A percentile compares a stretch with the other conserved stretches of the same genome.
These are phyloP conservation scores for Strigops habroptila DNA, from an alignment of 2,113 vertebrate genomes.

Conservation along the genomic window DNA sequence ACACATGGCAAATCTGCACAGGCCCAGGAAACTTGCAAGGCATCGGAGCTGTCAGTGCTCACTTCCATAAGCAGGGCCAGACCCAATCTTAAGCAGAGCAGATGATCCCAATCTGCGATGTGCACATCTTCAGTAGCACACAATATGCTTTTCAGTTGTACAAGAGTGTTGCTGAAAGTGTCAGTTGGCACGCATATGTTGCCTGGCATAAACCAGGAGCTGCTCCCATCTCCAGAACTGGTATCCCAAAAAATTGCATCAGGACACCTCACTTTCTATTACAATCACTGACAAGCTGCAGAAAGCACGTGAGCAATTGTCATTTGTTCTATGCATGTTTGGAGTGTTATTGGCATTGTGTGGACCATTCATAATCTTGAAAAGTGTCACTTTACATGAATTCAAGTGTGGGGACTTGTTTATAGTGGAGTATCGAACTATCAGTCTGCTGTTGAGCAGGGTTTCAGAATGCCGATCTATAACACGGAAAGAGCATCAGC, in stretches of 20 bases:
- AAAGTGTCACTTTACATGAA: background rate
- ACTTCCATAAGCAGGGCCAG: background rate
- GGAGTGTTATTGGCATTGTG: background rate
- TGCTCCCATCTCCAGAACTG: background rate
- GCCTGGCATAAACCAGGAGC: background rate
- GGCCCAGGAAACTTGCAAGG: background rate
- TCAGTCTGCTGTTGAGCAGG: background rate
- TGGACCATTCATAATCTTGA: background rate
- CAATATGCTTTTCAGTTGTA: background rate
- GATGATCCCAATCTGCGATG: rapidly evolving
- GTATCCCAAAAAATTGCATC: background rate
- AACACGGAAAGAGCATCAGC: background rate
- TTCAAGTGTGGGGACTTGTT: background rate
- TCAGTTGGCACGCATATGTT: background rate
- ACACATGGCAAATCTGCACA: background rate
- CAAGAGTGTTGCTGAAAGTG: background rate
- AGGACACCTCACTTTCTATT: background rate
- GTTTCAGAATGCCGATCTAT: background rate
- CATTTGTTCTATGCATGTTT: background rate
- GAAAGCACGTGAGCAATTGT: background rate
- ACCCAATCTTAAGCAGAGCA: background rate
- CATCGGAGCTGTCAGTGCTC: background rate
- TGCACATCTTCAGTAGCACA: background rate
- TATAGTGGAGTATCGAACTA: background rate
- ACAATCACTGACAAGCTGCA: background rate